These are phyloP conservation scores for Plecotus auritus DNA, from an alignment of 2,113 vertebrate genomes.

Conservation along the genomic window DNA sequence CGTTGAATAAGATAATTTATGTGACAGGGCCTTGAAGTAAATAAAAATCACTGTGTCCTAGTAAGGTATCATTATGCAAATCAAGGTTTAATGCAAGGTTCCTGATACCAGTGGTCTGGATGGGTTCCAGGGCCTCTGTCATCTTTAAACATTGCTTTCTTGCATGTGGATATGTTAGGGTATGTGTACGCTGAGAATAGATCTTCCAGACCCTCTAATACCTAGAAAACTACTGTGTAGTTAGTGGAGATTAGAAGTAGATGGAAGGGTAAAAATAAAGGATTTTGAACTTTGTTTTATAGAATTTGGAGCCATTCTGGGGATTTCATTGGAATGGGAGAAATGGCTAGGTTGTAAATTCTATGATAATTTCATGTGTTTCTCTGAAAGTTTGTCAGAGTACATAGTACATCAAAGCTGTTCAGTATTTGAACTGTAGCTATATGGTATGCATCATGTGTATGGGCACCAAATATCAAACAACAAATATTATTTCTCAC, in stretches of 20 bases:
- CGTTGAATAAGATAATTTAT: slow-evolving; percentile 33
- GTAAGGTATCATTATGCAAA: slow-evolving; percentile 63
- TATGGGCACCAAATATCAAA: background rate
- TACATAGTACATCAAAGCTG: background rate
- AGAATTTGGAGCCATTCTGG: background rate
- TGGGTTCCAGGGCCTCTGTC: background rate
- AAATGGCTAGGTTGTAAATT: background rate
- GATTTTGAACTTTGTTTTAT: background rate
- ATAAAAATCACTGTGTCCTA: slow-evolving; percentile 30
- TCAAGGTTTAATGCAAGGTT: slow-evolving; percentile 11
- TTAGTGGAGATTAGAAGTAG: background rate
- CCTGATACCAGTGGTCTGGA: slow-evolving; percentile 24
- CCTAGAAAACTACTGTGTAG: background rate
- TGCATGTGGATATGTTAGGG: background rate
- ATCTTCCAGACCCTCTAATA: background rate
- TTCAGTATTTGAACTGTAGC: background rate
- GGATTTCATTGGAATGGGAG: background rate
- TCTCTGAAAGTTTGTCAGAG: background rate
- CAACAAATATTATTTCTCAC: background rate
- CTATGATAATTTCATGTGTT: background rate
- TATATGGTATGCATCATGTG: background rate
- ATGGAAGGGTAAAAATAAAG: slow-evolving; percentile 11
- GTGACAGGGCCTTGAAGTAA: slow-evolving; percentile 43
- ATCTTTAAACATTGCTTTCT: background rate
- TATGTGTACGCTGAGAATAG: background rate